A percentile compares a stretch with the other conserved stretches of the same genome.
These are phyloP conservation scores for Caenorhabditis drosophilae DNA, from an alignment of 2,888 invertebrate species.

Conservation along the genomic window DNA sequence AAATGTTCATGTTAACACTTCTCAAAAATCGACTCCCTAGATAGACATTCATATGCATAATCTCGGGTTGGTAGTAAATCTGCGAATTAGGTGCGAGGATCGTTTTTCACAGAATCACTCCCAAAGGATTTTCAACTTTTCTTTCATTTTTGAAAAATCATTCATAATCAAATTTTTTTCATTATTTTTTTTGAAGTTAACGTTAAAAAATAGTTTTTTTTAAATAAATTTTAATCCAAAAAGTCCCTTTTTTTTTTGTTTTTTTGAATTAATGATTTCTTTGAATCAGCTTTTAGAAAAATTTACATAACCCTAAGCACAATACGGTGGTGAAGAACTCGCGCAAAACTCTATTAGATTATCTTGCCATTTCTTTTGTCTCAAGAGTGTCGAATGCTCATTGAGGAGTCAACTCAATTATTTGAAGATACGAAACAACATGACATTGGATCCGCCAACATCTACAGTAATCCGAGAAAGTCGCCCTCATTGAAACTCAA, in stretches of 20 bases:
- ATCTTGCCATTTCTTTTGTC: constrained; percentile 17
- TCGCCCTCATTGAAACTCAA: constrained; percentile 6
- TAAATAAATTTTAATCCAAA: no score
- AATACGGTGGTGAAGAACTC: constrained; percentile 8
- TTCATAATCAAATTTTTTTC: no score
- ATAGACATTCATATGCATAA: constrained; percentile 20
- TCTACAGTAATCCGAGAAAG: constrained; percentile 31
- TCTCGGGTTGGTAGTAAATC: constrained; percentile 26
- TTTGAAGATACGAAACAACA: constrained; percentile 18
- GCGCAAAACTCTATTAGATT: constrained; percentile 22
- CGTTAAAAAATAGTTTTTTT: no score
- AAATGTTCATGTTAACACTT: no score
- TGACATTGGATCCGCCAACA: constrained; percentile 32
- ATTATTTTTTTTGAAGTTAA: no score
- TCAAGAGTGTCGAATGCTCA: constrained; percentile 24
- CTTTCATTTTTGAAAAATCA: no score
- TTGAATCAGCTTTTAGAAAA: no score
- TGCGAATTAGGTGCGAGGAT: constrained; percentile 41
- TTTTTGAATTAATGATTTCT: no score
- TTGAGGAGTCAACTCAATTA: constrained; percentile 44
- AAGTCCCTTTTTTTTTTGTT: no score
- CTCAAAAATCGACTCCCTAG: constrained; percentile 15
- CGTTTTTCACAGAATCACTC: constrained; percentile 17
- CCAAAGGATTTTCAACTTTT: constrained; percentile 21
- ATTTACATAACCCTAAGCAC: constrained; percentile 12